Percentiles rank a stretch among this genome's conserved stretches.
Conservation (phyloP, 2,888 invertebrate species). For the Acanthosoma haemorrhoidale region DNA sequence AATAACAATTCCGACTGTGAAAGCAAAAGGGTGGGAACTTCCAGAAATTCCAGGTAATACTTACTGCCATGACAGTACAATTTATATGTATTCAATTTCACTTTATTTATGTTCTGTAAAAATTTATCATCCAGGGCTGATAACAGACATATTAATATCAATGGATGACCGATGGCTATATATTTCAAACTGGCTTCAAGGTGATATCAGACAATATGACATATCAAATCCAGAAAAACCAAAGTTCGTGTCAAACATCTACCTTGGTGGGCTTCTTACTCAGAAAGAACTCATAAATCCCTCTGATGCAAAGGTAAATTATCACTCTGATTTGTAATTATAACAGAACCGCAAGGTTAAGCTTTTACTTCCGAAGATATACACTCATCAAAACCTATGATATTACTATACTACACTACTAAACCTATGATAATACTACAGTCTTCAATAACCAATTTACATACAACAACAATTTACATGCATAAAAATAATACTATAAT, state of each 20-base stretch:
- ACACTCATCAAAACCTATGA: too few relatives aligned
- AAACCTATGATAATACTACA: too few relatives aligned
- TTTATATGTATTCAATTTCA: too few relatives aligned
- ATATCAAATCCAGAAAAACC: constrained; percentile 75
- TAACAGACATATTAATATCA: constrained; percentile 89
- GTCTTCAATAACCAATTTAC: too few relatives aligned
- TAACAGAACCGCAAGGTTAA: too few relatives aligned
- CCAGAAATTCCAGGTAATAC: constrained; percentile 64
- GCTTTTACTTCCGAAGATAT: too few relatives aligned
- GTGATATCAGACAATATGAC: constrained; percentile 92
- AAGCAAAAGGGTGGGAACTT: constrained; percentile 67
- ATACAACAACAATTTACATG: too few relatives aligned
- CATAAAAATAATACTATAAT: too few relatives aligned
- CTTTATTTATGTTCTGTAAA: too few relatives aligned
- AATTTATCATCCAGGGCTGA: constrained; percentile 64
- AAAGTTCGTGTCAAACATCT: constrained; percentile 70
- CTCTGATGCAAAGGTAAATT: constrained; percentile 2
- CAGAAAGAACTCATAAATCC: not conserved
- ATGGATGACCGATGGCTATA: constrained; percentile 91
- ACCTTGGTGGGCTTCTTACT: constrained; percentile 65
- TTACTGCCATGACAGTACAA: not conserved
- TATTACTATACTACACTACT: too few relatives aligned
- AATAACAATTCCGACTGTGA: constrained; percentile 75
- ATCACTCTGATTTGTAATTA: too few relatives aligned
- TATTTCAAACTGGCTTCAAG: constrained; percentile 87